These are phyloP conservation scores for Yasuhikotakia modesta DNA, from an alignment of 2,797 vertebrate species.

Conservation along the genomic window DNA sequence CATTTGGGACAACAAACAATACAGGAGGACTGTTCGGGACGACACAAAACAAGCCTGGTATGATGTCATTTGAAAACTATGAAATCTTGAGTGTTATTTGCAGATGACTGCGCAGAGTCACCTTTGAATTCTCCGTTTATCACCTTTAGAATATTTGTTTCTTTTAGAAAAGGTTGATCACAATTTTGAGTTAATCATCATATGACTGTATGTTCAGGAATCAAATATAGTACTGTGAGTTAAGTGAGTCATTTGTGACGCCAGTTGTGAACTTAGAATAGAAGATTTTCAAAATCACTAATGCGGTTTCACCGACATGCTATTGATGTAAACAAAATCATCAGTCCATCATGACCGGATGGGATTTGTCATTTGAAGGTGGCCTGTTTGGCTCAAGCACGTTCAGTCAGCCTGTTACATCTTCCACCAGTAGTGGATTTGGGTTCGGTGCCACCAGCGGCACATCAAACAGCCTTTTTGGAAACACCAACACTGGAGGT, in stretches of 20 bases:
- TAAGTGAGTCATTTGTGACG: too few species aligned
- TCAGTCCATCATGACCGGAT: too few species aligned
- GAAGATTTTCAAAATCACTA: too few species aligned
- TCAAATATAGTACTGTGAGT: too few species aligned
- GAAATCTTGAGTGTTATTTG: not conserved
- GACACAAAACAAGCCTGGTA: constrained; percentile 92
- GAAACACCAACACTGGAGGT: constrained; percentile 81
- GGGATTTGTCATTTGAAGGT: too few species aligned
- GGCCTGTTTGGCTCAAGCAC: constrained; percentile 91
- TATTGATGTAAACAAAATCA: too few species aligned
- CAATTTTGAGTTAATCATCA: not conserved
- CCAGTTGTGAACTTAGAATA: too few species aligned
- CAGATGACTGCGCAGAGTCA: too few species aligned
- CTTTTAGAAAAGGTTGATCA: not conserved
- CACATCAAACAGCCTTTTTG: constrained; percentile 88
- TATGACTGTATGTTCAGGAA: too few species aligned
- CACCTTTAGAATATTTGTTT: not conserved
- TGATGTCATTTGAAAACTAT: not conserved
- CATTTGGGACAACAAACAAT: constrained; percentile 85
- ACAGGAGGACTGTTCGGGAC: constrained; percentile 89
- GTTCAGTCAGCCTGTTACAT: constrained; percentile 90
- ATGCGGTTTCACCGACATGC: too few species aligned
- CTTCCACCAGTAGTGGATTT: constrained; percentile 87
- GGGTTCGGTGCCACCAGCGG: constrained; percentile 88
- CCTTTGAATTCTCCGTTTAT: not conserved